Evolutionary conservation across 2,113 vertebrate genomes (phyloP).

Genomic region (Eulemur rufifrons): DNA sequence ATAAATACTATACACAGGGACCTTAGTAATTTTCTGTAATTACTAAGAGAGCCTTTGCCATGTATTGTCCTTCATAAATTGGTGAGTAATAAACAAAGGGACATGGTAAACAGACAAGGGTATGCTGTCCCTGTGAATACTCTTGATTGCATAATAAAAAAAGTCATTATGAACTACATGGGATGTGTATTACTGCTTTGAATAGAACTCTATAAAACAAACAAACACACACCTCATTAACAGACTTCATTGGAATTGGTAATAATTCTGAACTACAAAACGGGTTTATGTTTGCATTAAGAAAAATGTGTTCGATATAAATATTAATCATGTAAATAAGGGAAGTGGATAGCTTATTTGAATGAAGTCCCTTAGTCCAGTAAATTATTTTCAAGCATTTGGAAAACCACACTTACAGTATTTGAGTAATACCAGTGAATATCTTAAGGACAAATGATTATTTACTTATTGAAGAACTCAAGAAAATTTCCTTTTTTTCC

Average conservation of each 20-base stretch:
- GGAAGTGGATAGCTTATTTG: neutral
- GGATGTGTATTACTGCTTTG: neutral
- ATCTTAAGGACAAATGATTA: neutral
- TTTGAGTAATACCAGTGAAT: neutral
- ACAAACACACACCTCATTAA: conserved; percentile 3
- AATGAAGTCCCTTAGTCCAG: neutral
- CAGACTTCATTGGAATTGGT: neutral
- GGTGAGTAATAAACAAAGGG: conserved; percentile 35
- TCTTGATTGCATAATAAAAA: conserved; percentile 36
- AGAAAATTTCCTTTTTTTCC: neutral
- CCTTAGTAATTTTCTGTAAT: conserved; percentile 46
- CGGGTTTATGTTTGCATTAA: neutral
- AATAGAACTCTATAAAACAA: neutral
- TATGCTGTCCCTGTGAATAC: neutral
- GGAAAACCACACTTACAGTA: neutral
- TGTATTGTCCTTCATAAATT: conserved; percentile 33
- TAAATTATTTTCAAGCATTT: conserved; percentile 28
- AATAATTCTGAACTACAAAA: neutral
- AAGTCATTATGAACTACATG: neutral
- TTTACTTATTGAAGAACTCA: neutral
- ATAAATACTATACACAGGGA: conserved; percentile 9
- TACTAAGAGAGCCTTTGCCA: conserved; percentile 32
- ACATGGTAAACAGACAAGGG: conserved; percentile 18
- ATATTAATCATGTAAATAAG: conserved; percentile 38
- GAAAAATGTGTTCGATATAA: conserved; percentile 36